A percentile compares a stretch with the other conserved stretches of the same genome.
These are phyloP conservation scores for Upupa epops DNA, from an alignment of 2,113 vertebrate genomes.

Conservation along the genomic window DNA sequence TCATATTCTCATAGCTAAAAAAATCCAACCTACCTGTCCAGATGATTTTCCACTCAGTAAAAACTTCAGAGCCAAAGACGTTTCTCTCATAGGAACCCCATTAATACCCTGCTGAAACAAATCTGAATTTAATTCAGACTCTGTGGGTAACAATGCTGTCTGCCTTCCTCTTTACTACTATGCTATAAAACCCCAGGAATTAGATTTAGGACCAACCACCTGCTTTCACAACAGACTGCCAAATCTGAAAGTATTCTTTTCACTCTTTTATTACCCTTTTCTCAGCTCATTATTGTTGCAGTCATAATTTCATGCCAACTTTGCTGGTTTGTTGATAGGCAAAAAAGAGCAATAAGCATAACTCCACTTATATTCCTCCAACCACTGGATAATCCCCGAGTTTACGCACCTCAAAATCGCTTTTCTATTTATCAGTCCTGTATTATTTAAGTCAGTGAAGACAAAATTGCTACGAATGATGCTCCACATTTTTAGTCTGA, in stretches of 20 bases:
- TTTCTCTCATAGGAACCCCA: constrained; percentile 23
- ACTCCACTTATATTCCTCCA: accelerated
- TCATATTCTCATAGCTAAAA: neutral
- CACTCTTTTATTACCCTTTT: constrained; percentile 4
- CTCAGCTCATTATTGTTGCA: neutral
- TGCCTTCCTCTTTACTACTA: constrained; percentile 35
- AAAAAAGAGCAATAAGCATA: neutral
- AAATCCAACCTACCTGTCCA: neutral
- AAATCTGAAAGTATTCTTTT: constrained; percentile 6
- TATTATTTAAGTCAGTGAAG: neutral
- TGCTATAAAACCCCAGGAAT: constrained; percentile 24
- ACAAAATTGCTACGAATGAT: neutral
- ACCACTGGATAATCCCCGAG: accelerated
- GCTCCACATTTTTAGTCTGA: neutral
- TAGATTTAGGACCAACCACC: constrained; percentile 47
- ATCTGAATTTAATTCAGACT: constrained; percentile 72
- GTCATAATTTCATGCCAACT: neutral
- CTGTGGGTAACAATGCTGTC: constrained; percentile 23
- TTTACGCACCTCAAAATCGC: accelerated
- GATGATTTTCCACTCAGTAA: neutral
- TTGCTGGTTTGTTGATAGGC: neutral
- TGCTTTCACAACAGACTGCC: constrained; percentile 45
- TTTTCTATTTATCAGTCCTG: neutral
- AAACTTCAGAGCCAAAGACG: neutral
- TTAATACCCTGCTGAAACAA: constrained; percentile 70